Conservation (phyloP, 2,888 invertebrate species). For the Pegoplata infirma region DNA sequence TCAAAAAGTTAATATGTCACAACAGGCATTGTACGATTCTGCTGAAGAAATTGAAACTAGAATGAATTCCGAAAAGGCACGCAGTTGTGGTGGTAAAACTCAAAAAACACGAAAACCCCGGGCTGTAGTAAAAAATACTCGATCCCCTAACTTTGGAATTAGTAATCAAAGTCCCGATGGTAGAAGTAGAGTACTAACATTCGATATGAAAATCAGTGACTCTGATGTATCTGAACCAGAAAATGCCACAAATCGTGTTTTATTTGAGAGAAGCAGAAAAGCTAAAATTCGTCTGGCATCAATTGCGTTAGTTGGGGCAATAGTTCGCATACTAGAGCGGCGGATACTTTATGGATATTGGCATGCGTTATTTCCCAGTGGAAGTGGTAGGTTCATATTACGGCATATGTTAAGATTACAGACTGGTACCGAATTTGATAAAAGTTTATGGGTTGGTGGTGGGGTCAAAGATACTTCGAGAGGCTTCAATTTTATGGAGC, state of each 20-base stretch:
- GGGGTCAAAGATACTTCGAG: too few relatives aligned
- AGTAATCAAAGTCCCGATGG: neutral
- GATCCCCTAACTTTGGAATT: slow-evolving; percentile 16
- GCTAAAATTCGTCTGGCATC: slow-evolving; percentile 85
- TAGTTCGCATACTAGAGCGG: slow-evolving; percentile 83
- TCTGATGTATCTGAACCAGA: slow-evolving; percentile 85
- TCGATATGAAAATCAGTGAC: slow-evolving; percentile 80
- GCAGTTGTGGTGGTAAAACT: slow-evolving; percentile 82
- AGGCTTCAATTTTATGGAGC: too few relatives aligned
- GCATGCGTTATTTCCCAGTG: slow-evolving; percentile 84
- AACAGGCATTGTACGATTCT: slow-evolving; percentile 81
- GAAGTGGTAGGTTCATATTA: slow-evolving; percentile 75
- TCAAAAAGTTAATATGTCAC: slow-evolving; percentile 81
- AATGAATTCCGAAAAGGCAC: slow-evolving; percentile 55
- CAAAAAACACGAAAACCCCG: slow-evolving; percentile 68
- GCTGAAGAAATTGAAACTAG: slow-evolving; percentile 64
- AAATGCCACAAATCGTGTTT: slow-evolving; percentile 73
- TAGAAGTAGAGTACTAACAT: neutral
- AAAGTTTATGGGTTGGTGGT: too few relatives aligned
- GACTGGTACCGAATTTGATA: too few relatives aligned
- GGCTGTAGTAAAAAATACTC: slow-evolving; percentile 38
- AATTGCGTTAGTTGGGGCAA: slow-evolving; percentile 80
- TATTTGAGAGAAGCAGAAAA: slow-evolving; percentile 78
- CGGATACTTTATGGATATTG: slow-evolving; percentile 86
- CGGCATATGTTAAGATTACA: too few relatives aligned